A percentile compares a stretch with the other conserved stretches of the same genome.
Conservation (phyloP, 2,113 vertebrate species). For the Danionella cerebrum region DNA sequence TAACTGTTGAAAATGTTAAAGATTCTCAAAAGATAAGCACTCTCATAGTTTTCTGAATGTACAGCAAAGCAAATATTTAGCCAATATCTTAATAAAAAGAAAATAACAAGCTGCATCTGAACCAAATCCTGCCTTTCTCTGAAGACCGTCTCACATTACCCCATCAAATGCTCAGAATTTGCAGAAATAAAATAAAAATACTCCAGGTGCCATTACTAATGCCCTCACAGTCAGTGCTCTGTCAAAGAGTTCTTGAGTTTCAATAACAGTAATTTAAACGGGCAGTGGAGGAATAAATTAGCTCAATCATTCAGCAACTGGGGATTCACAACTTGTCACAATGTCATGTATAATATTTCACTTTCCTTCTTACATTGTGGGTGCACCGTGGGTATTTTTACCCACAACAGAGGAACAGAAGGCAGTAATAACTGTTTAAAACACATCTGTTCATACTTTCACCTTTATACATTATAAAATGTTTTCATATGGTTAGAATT, state of each 20-base stretch:
- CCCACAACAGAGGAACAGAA: neutral
- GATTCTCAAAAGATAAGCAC: no score
- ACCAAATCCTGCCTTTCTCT: neutral
- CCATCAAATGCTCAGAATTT: no score
- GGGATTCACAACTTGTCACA: neutral
- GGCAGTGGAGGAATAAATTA: slow-evolving; percentile 11
- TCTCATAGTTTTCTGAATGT: no score
- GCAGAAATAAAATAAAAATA: neutral
- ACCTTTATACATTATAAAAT: no score
- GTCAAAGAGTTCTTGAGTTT: neutral
- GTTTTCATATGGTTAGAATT: no score
- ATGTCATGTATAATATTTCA: slow-evolving; percentile 5
- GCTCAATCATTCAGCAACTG: neutral
- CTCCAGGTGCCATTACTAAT: neutral
- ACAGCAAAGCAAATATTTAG: no score
- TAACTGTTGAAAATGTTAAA: no score
- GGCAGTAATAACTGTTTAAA: neutral
- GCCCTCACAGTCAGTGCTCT: neutral
- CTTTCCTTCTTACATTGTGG: neutral
- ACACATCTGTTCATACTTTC: no score
- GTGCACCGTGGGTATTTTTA: neutral
- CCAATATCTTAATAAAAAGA: no score
- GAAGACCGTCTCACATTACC: no score
- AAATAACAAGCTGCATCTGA: no score
- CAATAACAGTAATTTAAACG: slow-evolving; percentile 19